Percentiles rank a stretch among this genome's conserved stretches.
Evolutionary conservation across 2,888 invertebrate species (phyloP).

Genomic region (Thecocarcelia acutangulata): DNA sequence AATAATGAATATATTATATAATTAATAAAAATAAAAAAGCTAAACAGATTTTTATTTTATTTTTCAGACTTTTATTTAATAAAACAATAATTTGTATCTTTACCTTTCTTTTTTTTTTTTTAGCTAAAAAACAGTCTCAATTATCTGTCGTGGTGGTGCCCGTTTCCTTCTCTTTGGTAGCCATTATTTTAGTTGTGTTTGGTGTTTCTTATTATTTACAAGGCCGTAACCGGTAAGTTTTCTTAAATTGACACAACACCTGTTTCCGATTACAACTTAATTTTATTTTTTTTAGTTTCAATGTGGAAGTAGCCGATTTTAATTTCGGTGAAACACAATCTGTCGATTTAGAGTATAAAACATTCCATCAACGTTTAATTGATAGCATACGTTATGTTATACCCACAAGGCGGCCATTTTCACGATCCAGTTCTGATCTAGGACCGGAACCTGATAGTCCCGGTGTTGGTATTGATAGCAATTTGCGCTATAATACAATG

Average conservation of each 20-base stretch:
- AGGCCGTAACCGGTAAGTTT: conserved; percentile 87
- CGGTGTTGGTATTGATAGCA: conserved; percentile 75
- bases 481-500: conserved; percentile 77
- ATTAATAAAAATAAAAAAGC: too few species aligned
- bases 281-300: conserved; percentile 83
- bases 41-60: too few species aligned
- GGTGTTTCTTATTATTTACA: conserved; percentile 94
- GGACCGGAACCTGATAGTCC: conserved; percentile 74
- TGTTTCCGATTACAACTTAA: neutral
- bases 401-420: conserved; percentile 75
- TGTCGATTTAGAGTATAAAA: conserved; percentile 92
- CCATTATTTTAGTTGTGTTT: conserved; percentile 91
- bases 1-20: too few species aligned
- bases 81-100: too few species aligned
- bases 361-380: conserved; percentile 90
- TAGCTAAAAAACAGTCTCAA: conserved; percentile 90
- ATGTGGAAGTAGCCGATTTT: conserved; percentile 94
- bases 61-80: too few species aligned
- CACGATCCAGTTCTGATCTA: conserved; percentile 76
- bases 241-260: neutral
- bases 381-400: conserved; percentile 88
- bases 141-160: conserved; percentile 94
- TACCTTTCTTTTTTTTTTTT: neutral
- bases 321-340: conserved; percentile 90
- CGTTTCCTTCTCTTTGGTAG: conserved; percentile 90